Conservation (phyloP, 1,140 invertebrate species). For the Ceratosolen fusciceps region DNA sequence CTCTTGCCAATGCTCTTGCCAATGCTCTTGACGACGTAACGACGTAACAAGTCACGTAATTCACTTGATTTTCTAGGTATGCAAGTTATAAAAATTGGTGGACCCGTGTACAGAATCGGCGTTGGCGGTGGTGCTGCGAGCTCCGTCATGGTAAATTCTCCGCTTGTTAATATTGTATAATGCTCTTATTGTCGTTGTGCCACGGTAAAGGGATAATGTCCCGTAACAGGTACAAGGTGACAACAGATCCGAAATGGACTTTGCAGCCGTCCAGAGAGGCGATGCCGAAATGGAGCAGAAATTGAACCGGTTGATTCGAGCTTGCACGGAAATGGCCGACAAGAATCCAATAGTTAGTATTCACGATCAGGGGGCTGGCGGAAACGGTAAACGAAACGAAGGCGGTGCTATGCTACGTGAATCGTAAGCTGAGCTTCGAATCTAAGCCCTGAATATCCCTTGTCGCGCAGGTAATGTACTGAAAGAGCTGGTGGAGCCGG, state of each 20-base stretch:
- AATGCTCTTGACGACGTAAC: neutral
- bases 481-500: conserved; percentile 95
- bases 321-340: conserved; percentile 86
- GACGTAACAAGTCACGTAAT: neutral
- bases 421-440: neutral
- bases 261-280: conserved; percentile 96
- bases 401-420: neutral
- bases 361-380: conserved; percentile 97
- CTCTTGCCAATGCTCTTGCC: neutral
- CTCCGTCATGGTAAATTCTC: conserved; percentile 83
- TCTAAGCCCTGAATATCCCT: too few relatives aligned
- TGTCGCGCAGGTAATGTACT: conserved; percentile 94
- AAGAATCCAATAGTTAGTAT: conserved; percentile 94
- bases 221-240: conserved; percentile 90
- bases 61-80: conserved; percentile 73
- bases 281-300: conserved; percentile 99
- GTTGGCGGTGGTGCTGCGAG: conserved; percentile 97
- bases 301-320: conserved; percentile 92
- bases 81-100: conserved; percentile 94
- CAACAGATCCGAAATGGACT: conserved; percentile 90
- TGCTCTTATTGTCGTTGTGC: too few relatives aligned
- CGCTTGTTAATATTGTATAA: neutral
- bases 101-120: conserved; percentile 96
- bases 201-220: too few relatives aligned
- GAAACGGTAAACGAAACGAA: conserved; percentile 80